Base-by-base conservation (phyloP, 2,888 invertebrate genomes). In the Amiota mariae region DNA sequence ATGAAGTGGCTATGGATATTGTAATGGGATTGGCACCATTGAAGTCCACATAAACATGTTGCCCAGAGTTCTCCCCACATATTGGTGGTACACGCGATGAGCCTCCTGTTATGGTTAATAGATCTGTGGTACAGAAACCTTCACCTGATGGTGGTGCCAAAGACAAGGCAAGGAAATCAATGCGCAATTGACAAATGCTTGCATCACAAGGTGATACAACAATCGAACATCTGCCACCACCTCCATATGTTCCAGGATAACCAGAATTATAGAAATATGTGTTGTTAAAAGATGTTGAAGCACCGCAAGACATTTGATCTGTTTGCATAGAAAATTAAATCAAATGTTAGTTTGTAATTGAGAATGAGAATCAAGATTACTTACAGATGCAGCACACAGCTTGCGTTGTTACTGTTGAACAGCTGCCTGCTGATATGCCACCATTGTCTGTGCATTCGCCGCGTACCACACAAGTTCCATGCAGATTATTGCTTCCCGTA, bases 351-450 rank as follows among this genome's bases (percentile, higher is more conserved):
- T 57, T 24, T 6, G 47, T 11, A 57, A 59, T 46, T 57, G 9
- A 46, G 54, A 51, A 13, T 36, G 6, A 13, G 9, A 20, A 36
- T 12, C n/a, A 0, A 3, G 15, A 36, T 59, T 61, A 91, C 93
- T 93, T 91, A 96, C 96, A 93, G 75, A 96, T 92, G 87, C 97
- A 97, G 87, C 97, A 97, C 73, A 94, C 92, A 3, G 96, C 96
- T 82, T 95, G 92, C 72, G 92, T 92, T 46, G 90, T 90, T 4
- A 89, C 75, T 24, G 92, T 92, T 4, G 95, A 95, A 87, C 97
- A 97, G 12, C 90, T 90, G 12, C 95, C 96, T 0, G 94, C 94
- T 57, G 93, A 80, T 9, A 93, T 93, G 0, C 97, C 97, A 73
- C 93, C 93, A 46, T 93, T 92, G 82, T 93, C 93, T 71, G 90